Percentiles rank a stretch among this genome's conserved stretches.
Conservation (phyloP, 2,888 invertebrate genomes). For the Ethmia dodecea region DNA sequence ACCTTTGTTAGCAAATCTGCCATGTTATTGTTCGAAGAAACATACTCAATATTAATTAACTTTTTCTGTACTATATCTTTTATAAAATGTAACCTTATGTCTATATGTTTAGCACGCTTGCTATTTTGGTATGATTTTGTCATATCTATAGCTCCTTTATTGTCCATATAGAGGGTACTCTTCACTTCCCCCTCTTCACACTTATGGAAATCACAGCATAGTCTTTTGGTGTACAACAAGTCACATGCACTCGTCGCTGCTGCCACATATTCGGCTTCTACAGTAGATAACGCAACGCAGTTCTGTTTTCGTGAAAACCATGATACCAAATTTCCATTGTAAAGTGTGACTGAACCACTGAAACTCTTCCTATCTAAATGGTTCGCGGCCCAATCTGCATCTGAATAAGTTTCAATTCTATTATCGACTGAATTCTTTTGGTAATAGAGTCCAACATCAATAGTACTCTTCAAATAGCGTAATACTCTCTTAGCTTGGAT, state of each 20-base stretch:
- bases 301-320: slow-evolving; percentile 10
- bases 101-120: not conserved
- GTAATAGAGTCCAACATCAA: not conserved
- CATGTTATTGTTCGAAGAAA: not conserved
- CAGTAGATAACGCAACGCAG: slow-evolving; percentile 8
- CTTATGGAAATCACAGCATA: slow-evolving; percentile 4
- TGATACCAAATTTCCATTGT: slow-evolving; percentile 1
- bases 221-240: slow-evolving; percentile 1
- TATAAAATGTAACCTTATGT: not conserved
- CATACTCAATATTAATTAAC: not conserved
- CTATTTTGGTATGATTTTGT: not conserved
- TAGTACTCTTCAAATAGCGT: slow-evolving; percentile 4
- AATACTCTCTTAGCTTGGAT: slow-evolving; percentile 5
- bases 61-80: not conserved
- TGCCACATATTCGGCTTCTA: slow-evolving; percentile 8
- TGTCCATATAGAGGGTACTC: not conserved
- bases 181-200: not conserved
- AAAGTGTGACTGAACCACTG: slow-evolving; percentile 4
- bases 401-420: slow-evolving; percentile 5
- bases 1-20: not conserved
- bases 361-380: slow-evolving; percentile 4
- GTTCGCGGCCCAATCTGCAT: slow-evolving; percentile 11
- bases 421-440: not conserved
- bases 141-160: not conserved
- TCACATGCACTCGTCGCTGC: slow-evolving; percentile 4